Conservation (phyloP, 2,797 vertebrate genomes). For the Microctenopoma steveboyesi region DNA sequence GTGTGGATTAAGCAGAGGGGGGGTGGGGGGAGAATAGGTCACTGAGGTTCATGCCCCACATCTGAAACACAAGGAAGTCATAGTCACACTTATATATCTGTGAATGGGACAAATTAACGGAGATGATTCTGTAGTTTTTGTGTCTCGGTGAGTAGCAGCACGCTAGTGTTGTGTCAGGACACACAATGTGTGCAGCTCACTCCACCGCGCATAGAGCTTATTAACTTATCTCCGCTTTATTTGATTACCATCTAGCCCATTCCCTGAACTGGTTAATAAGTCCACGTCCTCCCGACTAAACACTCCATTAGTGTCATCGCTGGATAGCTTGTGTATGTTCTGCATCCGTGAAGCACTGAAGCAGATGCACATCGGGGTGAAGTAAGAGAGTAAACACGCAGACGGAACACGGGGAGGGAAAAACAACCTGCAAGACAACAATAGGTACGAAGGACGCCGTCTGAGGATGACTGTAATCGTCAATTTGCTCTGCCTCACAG, state of each 20-base stretch:
- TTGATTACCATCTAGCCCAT: conserved; percentile 62
- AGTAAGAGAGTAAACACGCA: conserved; percentile 57
- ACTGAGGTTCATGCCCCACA: conserved; percentile 48
- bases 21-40: conserved; percentile 74
- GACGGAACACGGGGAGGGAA: conserved; percentile 38
- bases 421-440: conserved; percentile 50
- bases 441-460: conserved; percentile 25
- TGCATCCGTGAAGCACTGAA: conserved; percentile 39
- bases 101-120: conserved; percentile 5
- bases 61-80: conserved; percentile 1
- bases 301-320: conserved; percentile 70
- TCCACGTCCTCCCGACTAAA: conserved; percentile 57
- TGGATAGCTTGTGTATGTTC: conserved; percentile 61
- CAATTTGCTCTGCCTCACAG: background rate
- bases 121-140: background rate
- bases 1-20: conserved; percentile 82
- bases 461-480: conserved; percentile 10
- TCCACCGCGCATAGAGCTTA: conserved; percentile 56
- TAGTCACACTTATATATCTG: conserved; percentile 3
- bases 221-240: conserved; percentile 68
- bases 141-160: conserved; percentile 22
- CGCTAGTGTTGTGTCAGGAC: conserved; percentile 24
- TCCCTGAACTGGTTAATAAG: conserved; percentile 68
- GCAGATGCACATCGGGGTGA: conserved; percentile 50
- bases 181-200: conserved; percentile 32